Conservation (phyloP, 2,797 vertebrate species). For the Cryptoblepharus egeriae region DNA sequence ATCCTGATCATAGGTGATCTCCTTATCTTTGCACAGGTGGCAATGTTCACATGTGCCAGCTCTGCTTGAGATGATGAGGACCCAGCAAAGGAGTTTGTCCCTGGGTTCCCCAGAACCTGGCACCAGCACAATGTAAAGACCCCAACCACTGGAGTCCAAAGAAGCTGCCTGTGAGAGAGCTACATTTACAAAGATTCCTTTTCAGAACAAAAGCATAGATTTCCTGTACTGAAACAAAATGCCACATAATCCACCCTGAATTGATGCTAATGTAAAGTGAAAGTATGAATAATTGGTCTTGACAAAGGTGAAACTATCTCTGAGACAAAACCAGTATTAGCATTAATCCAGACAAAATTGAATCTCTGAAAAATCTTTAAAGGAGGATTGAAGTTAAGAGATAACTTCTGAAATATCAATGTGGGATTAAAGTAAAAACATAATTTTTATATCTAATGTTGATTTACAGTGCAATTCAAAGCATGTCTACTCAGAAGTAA, state of each 20-base stretch:
- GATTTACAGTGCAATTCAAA: not conserved
- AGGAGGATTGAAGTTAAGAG: constrained; percentile 8
- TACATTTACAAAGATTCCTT: not conserved
- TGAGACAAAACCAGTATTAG: constrained; percentile 3
- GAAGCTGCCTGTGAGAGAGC: not conserved
- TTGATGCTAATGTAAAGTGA: constrained; percentile 19
- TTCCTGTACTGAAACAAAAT: not conserved
- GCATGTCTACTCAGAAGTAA: no score
- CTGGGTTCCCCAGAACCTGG: no score
- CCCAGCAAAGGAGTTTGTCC: no score
- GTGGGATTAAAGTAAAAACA: not conserved
- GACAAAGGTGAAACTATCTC: constrained; percentile 14
- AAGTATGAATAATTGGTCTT: constrained; percentile 14
- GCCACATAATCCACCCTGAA: not conserved
- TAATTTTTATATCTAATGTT: not conserved
- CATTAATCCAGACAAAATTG: not conserved
- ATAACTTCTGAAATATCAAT: constrained; percentile 30
- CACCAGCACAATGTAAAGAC: no score
- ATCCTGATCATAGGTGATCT: no score
- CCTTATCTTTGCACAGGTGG: no score
- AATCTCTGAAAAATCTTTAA: not conserved
- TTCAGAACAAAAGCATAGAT: not conserved
- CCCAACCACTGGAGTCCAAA: not conserved
- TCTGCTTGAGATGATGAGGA: no score
- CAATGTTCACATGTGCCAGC: no score